Base-by-base conservation (phyloP, 2,888 invertebrate species). In the Eubasilissa splendida region DNA sequence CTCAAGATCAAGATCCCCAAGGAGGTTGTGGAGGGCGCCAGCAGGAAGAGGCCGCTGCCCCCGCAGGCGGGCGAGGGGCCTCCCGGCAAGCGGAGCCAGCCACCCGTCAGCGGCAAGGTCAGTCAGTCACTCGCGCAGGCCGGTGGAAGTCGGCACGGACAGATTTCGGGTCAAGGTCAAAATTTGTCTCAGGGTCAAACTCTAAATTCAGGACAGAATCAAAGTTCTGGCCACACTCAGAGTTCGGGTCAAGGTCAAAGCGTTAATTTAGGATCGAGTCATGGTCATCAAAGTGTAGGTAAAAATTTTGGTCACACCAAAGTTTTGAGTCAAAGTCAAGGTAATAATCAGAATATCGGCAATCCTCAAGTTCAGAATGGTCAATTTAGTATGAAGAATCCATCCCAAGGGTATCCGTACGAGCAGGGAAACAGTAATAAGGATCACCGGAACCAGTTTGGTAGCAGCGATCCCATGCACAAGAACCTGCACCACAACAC, bases 1-100 rank as follows among this genome's bases (percentile, higher is more conserved):
- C 87, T 96, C 63, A 96, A 95, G 87, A 94, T 96, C 85, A 96
- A 96, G 89, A 96, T 96, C 84, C 93, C 95, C 50, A 95, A 95
- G 86, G 95, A 95, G 84, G 92, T 93, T 80, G 90, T 94, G 70
- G 93, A 93, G 84, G 91, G 89, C 65, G 92, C 90, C 7, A 85
- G 88, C 63, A 85, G 88, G 63, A 88, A 88, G 83, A 85, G 88
- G 76, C 87, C 88, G 50, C 82, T 86, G 77, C 81, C 60, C 56
- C 85, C 75, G 82, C 75, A 83, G 78, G 82, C 77, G 76, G 80
- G 84, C 80, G 50, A 73, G 60, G 53, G 70, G 71, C 66, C 83
- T 65, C 79, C 79, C 14, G 14, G 33, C 33, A 58, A 68, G 58
- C 53, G 71, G 33, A 52, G 63, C n/a, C 76, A 58, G 63, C 76